Percentiles rank a stretch among this genome's conserved stretches.
phyloP scores from a whole-genome alignment of 2,888 invertebrate genomes.

The Antheraea assamensis region DNA sequence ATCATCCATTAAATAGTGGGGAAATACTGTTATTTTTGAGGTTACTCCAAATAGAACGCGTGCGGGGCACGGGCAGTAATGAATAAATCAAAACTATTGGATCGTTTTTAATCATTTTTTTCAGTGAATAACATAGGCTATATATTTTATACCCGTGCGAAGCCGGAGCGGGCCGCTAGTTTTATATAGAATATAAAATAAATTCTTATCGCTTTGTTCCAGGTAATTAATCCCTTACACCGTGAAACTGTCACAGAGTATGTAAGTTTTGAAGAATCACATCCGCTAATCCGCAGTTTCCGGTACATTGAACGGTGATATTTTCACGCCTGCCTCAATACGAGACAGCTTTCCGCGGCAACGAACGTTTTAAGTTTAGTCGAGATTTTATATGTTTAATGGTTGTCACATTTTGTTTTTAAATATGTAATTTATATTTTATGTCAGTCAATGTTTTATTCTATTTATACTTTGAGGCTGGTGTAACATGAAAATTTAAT shows the following conservation, averaged over 20 bases:
- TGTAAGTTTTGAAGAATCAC: conserved; percentile 20
- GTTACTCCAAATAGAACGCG: no score
- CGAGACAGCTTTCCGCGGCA: conserved; percentile 24
- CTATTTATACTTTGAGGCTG: no score
- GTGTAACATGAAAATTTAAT: no score
- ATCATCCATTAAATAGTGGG: no score
- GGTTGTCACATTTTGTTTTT: neutral
- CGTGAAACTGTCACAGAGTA: conserved; percentile 1
- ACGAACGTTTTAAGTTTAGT: conserved; percentile 21
- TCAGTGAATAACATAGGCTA: no score
- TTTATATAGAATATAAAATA: neutral
- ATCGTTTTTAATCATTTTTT: no score
- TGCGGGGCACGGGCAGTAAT: no score
- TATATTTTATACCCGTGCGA: no score
- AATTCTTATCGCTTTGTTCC: conserved; percentile 37
- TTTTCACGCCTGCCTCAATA: conserved; percentile 9
- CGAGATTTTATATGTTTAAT: neutral
- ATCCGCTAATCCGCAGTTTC: conserved; percentile 36
- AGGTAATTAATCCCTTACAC: conserved; percentile 41
- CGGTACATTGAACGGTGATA: conserved; percentile 20
- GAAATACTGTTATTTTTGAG: no score
- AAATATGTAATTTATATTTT: neutral
- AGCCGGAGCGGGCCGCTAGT: no score
- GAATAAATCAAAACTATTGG: no score
- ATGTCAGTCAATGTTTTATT: neutral